These are phyloP conservation scores for Zaprionus camerounensis DNA, from an alignment of 1,140 invertebrate species.

Conservation along the genomic window DNA sequence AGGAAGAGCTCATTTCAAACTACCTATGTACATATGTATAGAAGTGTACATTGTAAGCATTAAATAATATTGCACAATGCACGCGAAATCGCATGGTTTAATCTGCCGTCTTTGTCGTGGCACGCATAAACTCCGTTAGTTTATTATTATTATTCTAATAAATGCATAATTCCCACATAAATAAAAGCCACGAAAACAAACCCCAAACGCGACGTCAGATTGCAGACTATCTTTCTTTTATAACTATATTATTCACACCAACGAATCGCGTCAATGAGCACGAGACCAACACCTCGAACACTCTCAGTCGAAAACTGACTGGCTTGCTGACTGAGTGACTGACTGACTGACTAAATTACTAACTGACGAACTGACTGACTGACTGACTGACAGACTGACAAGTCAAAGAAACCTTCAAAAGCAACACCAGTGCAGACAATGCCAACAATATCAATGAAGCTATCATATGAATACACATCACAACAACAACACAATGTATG, in stretches of 20 bases:
- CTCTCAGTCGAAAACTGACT: slow-evolving; percentile 31
- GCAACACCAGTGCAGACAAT: slow-evolving; percentile 69
- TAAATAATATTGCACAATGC: slow-evolving; percentile 50
- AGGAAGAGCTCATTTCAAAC: background rate
- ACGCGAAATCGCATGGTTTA: slow-evolving; percentile 54
- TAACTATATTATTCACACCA: slow-evolving; percentile 68
- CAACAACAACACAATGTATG: slow-evolving; percentile 59
- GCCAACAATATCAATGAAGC: slow-evolving; percentile 75
- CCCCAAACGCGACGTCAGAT: slow-evolving; percentile 23
- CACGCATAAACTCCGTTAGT: slow-evolving; percentile 74
- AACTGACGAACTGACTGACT: slow-evolving; percentile 33
- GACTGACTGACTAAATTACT: slow-evolving; percentile 42
- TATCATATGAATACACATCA: slow-evolving; percentile 57
- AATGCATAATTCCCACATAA: slow-evolving; percentile 74
- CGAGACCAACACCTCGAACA: slow-evolving; percentile 40
- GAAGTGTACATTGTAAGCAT: background rate
- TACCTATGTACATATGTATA: background rate
- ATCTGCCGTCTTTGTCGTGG: slow-evolving; percentile 58
- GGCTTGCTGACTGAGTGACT: slow-evolving; percentile 30
- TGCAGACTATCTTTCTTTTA: slow-evolving; percentile 48
- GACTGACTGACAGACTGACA: slow-evolving; percentile 57
- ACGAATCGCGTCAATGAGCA: slow-evolving; percentile 55
- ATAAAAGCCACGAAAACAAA: slow-evolving; percentile 63
- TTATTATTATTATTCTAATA: slow-evolving; percentile 78
- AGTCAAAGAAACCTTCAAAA: slow-evolving; percentile 77